Evolutionary conservation across 2,797 vertebrate genomes (phyloP).

Genomic region (Rhincodon typus): DNA sequence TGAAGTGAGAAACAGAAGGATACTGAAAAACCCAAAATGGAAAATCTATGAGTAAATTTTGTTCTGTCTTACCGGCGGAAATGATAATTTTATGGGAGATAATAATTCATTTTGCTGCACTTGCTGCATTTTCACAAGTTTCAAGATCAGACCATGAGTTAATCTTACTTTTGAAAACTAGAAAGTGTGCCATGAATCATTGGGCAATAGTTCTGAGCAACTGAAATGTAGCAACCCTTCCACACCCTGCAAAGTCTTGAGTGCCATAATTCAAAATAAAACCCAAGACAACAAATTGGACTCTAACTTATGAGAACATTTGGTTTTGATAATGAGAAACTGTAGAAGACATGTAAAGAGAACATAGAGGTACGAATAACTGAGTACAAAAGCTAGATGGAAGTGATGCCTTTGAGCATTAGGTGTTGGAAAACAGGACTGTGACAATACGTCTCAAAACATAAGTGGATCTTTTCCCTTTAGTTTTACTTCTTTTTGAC

Average conservation of each 20-base stretch:
- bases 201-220: not conserved
- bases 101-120: not conserved
- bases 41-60: not conserved
- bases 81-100: not conserved
- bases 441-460: not conserved
- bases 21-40: not conserved
- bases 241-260: not conserved
- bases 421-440: not conserved
- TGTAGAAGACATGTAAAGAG: not conserved
- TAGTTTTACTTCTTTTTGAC: not conserved
- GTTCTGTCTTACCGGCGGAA: not conserved
- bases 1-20: not conserved
- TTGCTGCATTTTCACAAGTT: not conserved
- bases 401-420: not conserved
- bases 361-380: not conserved
- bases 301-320: not conserved
- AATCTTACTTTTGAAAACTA: not conserved
- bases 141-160: not conserved
- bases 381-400: not conserved
- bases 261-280: constrained; percentile 17
- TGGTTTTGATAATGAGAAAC: not conserved
- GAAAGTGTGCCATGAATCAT: not conserved
- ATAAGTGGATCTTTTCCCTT: not conserved
- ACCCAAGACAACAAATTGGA: not conserved
- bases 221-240: not conserved